These are phyloP conservation scores for Nowickia ferox DNA, from an alignment of 2,888 invertebrate species.

Conservation along the genomic window DNA sequence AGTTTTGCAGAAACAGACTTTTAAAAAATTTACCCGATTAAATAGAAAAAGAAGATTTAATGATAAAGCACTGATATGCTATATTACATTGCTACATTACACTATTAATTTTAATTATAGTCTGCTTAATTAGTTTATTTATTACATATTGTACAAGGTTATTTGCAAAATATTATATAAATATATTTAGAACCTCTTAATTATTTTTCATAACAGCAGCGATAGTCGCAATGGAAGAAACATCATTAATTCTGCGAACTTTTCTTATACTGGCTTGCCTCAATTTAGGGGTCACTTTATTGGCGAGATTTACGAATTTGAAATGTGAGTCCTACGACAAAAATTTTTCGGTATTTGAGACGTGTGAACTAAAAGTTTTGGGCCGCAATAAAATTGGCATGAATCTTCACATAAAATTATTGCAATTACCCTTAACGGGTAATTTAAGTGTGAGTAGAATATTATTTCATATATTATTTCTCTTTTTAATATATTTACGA, in stretches of 20 bases:
- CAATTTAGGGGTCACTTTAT: background rate
- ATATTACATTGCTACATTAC: too few species aligned
- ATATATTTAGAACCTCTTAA: background rate
- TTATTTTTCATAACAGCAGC: background rate
- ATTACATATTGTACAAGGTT: background rate
- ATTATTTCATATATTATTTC: background rate
- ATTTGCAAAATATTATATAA: background rate
- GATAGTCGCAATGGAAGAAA: background rate
- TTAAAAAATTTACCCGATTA: too few species aligned
- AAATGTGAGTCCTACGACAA: constrained; percentile 36
- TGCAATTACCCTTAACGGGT: background rate
- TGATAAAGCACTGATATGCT: too few species aligned
- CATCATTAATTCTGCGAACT: background rate
- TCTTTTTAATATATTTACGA: too few species aligned
- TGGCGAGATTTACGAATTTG: constrained; percentile 30
- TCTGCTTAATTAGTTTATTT: background rate
- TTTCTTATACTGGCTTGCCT: background rate
- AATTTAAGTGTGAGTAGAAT: constrained; percentile 23
- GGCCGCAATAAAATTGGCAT: constrained; percentile 23
- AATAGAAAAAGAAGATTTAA: too few species aligned
- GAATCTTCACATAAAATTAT: background rate
- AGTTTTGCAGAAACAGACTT: background rate
- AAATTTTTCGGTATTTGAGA: background rate
- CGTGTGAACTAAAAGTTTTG: constrained; percentile 34
- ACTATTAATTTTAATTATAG: background rate